Base-by-base conservation (phyloP, 2,888 invertebrate species). In the Acronicta alni region DNA sequence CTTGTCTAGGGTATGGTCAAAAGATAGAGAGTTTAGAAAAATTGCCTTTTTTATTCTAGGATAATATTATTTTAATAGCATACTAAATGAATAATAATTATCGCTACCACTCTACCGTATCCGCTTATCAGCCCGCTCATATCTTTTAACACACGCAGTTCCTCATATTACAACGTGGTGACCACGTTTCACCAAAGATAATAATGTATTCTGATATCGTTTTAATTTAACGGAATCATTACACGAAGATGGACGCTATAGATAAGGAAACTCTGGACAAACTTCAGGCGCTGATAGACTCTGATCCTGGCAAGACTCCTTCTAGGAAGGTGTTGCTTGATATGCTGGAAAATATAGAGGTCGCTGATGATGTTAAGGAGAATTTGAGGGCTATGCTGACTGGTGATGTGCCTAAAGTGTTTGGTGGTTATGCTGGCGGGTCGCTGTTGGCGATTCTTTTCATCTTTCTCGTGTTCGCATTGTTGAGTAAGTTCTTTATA, bases 361-460 rank as follows among this genome's bases (percentile, higher is more conserved):
- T 97, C 2, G 89, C 94, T 48, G 96, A 96, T 6, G 95, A 96
- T 18, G 95, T 96, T 51, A 96, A 95, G 67, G 95, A 95, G n/a
- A 94, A 90, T 52, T 75, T 97, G 17, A 93, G 90, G 55, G 89
- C 89, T 1, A 91, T 95, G 81, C 78, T 96, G 46, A 84, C 91
- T 0, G 94, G 92, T 0, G 89, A 93, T 43, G 87, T 88, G 47
- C 93, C 86, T 0, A 88, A 85, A 75, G 86, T 92, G 1, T 87
- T 93, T 14, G 92, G 89, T 0, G 77, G 82, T 2, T 77, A 81
- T 4, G 84, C 83, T 0, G 75, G 82, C 42, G 86, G 90, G 0
- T 79, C 86, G 0, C 26, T 83, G 1, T 54, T 92, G 39, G 91
- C 85, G 0, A 58, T 93, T 1, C 17, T 84, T 3, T 88, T 93